Evolutionary conservation across 1,140 invertebrate genomes (phyloP).

Genomic region (Drosophila obscura): DNA sequence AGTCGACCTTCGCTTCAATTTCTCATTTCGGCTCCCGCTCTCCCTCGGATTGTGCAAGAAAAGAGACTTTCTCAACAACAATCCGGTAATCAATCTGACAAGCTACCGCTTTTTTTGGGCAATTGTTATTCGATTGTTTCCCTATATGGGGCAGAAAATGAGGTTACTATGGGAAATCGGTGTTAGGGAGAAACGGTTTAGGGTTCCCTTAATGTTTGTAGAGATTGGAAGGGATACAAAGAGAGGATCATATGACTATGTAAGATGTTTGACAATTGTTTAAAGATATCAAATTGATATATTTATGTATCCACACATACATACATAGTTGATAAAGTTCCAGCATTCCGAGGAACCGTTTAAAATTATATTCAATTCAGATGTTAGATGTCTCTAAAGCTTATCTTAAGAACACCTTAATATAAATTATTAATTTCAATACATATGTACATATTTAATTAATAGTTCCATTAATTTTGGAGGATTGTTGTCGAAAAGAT

Average conservation of each 20-base stretch:
- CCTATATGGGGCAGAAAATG: slow-evolving; percentile 57
- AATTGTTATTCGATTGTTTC: slow-evolving; percentile 54
- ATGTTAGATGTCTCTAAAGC: no score
- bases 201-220: slow-evolving; percentile 28
- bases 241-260: slow-evolving; percentile 13
- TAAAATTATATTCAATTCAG: no score
- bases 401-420: no score
- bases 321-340: no score
- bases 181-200: slow-evolving; percentile 22
- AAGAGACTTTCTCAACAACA: slow-evolving; percentile 48
- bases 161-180: slow-evolving; percentile 29
- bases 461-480: no score
- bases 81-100: slow-evolving; percentile 62
- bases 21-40: slow-evolving; percentile 2
- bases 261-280: no score
- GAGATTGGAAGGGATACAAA: slow-evolving; percentile 16
- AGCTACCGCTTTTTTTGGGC: slow-evolving; percentile 46
- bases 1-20: slow-evolving; percentile 29
- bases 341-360: no score
- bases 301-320: no score
- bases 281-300: no score
- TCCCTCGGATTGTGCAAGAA: slow-evolving; percentile 17
- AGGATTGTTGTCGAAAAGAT: no score
- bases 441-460: no score
- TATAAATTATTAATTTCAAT: no score